Base-by-base conservation (phyloP, 2,797 vertebrate genomes). In the Enteromius afrohamiltoni region DNA sequence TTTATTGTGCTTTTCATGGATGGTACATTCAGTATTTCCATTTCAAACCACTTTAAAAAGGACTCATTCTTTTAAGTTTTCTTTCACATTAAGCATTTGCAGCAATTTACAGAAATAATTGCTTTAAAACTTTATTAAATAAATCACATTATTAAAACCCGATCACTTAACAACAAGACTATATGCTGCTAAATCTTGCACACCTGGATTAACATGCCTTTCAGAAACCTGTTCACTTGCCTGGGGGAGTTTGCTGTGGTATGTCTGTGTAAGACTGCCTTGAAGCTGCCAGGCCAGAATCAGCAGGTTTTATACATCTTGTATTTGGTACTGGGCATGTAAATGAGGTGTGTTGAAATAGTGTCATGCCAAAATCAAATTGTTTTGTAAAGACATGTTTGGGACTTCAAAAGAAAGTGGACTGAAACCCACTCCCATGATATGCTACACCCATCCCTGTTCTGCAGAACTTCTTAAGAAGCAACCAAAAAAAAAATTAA, bases 321-420 rank as follows among this genome's bases (percentile, higher is more conserved):
- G 19, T 37, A 40, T n/a, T 13, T 34, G 8, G 42, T 79, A 49
- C 64, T 37, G 19, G 31, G 23, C 11, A 60, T 26, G 23, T 0
- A 62, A 62, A 34, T 40, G 5, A 19, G 19, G 47, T 53, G 37
- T 58, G 53, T 4, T 73, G 26, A 69, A 11, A 68, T 79, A 47
- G 26, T 26, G 45, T 21, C 37, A 17, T 29, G n/a, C 16, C 4
- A 37, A 34, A 42, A 71, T 10, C 8, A 53, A 34, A 70, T 21
- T 60, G 37, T 60, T 77, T 58, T 80, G 26, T 29, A 60, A 60
- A 70, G 23, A 60, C 40, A 58, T 71, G 19, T 70, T 42, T 26
- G 23, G 4, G 34, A 80, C 9, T 71, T 37, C 13, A 49, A 34
- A 19, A 78, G 13, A 77, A 77, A 19, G 9, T 69, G 34, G 34